Percentiles rank a stretch among this genome's conserved stretches.
Evolutionary conservation across 1,140 invertebrate species (phyloP).

Genomic region (Drosophila nigromelanica): DNA sequence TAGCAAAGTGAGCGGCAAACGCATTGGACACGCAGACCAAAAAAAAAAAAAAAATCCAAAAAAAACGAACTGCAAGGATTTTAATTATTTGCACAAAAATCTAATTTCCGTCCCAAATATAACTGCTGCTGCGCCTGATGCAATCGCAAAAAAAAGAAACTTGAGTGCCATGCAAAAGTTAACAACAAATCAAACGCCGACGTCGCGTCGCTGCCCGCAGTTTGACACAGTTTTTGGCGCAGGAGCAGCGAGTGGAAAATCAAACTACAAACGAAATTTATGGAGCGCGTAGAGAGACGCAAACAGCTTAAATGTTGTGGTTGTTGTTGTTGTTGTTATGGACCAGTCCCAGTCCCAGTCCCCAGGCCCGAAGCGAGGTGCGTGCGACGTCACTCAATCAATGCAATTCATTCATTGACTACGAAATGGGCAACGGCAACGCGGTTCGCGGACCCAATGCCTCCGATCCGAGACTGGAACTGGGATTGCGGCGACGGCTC

Average conservation of each 20-base stretch:
- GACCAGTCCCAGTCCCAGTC: slow-evolving; percentile 18
- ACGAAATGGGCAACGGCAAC: slow-evolving; percentile 56
- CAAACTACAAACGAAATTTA: slow-evolving; percentile 60
- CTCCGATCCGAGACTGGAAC: slow-evolving; percentile 1
- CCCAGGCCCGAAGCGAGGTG: slow-evolving; percentile 49
- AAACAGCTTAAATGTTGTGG: slow-evolving; percentile 23
- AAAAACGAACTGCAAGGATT: slow-evolving; percentile 53
- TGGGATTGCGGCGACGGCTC: background rate
- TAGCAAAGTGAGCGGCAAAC: slow-evolving; percentile 55
- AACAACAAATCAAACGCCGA: slow-evolving; percentile 64
- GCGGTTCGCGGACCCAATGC: too few species aligned
- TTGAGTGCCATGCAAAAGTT: slow-evolving; percentile 66
- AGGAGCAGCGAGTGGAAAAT: slow-evolving; percentile 36
- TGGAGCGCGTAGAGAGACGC: slow-evolving; percentile 46
- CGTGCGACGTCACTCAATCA: slow-evolving; percentile 71
- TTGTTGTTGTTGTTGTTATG: slow-evolving; percentile 21
- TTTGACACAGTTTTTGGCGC: slow-evolving; percentile 60
- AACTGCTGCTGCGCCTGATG: slow-evolving; percentile 29
- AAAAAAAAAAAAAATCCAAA: background rate
- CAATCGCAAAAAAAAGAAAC: slow-evolving; percentile 32
- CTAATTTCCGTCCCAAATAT: slow-evolving; percentile 66
- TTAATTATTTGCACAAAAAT: slow-evolving; percentile 73
- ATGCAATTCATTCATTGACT: slow-evolving; percentile 80
- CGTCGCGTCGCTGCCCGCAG: background rate
- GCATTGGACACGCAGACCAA: slow-evolving; percentile 8